Evolutionary conservation across 1,140 invertebrate species (phyloP).

Genomic region (Drosophila watanabei): DNA sequence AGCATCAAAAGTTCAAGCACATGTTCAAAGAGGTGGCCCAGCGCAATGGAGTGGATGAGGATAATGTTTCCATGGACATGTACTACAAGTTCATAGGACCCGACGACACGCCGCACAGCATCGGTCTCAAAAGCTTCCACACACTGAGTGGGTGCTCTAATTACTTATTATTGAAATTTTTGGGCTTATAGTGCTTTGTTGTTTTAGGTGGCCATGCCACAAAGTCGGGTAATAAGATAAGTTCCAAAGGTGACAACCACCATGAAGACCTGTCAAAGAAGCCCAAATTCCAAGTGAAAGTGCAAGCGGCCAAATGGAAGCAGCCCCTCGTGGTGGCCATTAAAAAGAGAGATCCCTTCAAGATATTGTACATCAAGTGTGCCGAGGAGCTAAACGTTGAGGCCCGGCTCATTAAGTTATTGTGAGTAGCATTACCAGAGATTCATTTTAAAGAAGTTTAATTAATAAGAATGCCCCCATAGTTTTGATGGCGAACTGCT

Average conservation of each 20-base stretch:
- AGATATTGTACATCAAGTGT: slow-evolving; percentile 74
- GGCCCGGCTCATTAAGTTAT: slow-evolving; percentile 34
- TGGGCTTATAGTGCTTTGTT: neutral
- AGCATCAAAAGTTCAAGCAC: slow-evolving; percentile 70
- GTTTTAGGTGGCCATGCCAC: slow-evolving; percentile 57
- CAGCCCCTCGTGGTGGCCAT: slow-evolving; percentile 60
- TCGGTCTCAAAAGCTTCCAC: slow-evolving; percentile 65
- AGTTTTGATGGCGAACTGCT: slow-evolving; percentile 78
- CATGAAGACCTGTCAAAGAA: slow-evolving; percentile 22
- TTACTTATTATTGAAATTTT: neutral
- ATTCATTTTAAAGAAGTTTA: neutral
- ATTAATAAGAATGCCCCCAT: neutral
- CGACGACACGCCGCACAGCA: slow-evolving; percentile 60
- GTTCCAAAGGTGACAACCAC: neutral
- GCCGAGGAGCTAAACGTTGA: slow-evolving; percentile 69
- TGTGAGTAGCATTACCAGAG: slow-evolving; percentile 30
- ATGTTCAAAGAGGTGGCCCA: slow-evolving; percentile 69
- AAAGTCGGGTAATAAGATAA: slow-evolving; percentile 25
- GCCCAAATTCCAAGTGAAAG: slow-evolving; percentile 64
- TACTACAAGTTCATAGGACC: slow-evolving; percentile 54
- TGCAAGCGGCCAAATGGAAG: slow-evolving; percentile 69
- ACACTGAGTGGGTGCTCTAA: slow-evolving; percentile 53
- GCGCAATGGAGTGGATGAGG: slow-evolving; percentile 53
- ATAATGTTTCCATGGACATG: slow-evolving; percentile 58
- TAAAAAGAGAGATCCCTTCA: slow-evolving; percentile 66